Base-by-base conservation (phyloP, 30 jellyfish, hydroid and myxozoan species). In the Hydractinia symbiolongicarpus region DNA sequence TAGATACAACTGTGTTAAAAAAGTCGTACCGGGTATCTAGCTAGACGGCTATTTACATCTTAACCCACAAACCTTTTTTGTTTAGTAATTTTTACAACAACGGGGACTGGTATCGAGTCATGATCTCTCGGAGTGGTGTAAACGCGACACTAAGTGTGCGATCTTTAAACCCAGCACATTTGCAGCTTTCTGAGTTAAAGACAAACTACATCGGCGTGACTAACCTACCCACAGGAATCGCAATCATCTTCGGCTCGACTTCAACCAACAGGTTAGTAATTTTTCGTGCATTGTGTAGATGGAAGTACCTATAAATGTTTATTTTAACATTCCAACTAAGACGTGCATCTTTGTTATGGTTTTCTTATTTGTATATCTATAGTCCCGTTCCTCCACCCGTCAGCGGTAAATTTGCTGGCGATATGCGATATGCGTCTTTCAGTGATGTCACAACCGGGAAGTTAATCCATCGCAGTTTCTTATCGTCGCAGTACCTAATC, bases 81-180 rank as follows among this genome's bases (percentile, higher is more conserved):
- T 21, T 40, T 67, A 94, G 99, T 68, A 77, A 79, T 56, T 76
- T 90, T 2, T 94, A 94, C 79, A 88, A 82, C 61, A 85, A 88
- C 79, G 99, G 99, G 8, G 81, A 80, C 17, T 94, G 99, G 99
- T 94, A 94, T 69, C 72, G 54, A 77, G 96, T 94, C 40, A 76
- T 44, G n/a, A 83, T 88, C 86, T 15, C 77, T 9, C 96, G 99
- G n/a, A 86, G 95, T 5, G 20, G 88, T 6, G 85, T 85, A 75
- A 94, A 94, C 77, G 99, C 99, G n/a, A 83, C 96, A 5, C 73
- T 94, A 8, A 50, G 87, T 44, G 99, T 82, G 15, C 62, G 83
- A 15, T 79, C 88, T 69, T 76, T 86, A 40, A 95, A 95, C 40
- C 79, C 96, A 7, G 71, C 94, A 49, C 52, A 74, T 52, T 79